phyloP scores from a whole-genome alignment of 1,140 invertebrate genomes.

The Calliphora vicina region DNA sequence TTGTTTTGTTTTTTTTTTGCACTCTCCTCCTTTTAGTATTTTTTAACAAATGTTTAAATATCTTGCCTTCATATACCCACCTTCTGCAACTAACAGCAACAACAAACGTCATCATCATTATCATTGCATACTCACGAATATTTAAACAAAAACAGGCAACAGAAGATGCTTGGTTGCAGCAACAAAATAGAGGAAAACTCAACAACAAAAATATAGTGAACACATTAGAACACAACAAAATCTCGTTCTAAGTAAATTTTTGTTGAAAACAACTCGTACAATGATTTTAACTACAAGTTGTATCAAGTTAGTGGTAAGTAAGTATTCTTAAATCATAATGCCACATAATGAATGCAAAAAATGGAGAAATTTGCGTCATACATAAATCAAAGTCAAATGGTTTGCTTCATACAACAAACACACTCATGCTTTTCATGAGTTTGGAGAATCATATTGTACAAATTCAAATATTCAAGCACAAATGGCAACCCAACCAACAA shows the following conservation, averaged over 20 bases:
- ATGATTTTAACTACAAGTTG: too few relatives aligned
- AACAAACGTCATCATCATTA: conserved; percentile 17
- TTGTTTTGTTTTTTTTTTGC: neutral
- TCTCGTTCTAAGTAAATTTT: neutral
- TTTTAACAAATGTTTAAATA: neutral
- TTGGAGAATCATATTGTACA: too few relatives aligned
- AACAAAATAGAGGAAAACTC: neutral
- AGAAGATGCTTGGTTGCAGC: neutral
- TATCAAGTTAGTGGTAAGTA: neutral
- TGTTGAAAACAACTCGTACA: too few relatives aligned
- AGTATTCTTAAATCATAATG: conserved; percentile 33
- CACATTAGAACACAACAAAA: neutral
- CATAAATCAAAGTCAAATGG: conserved; percentile 33
- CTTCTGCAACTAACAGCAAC: neutral
- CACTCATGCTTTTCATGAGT: neutral
- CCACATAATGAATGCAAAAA: conserved; percentile 34
- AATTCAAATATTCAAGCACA: too few relatives aligned
- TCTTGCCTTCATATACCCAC: conserved; percentile 18
- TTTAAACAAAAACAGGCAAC: neutral
- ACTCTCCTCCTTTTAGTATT: neutral
- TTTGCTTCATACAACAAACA: neutral
- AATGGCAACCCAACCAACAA: too few relatives aligned
- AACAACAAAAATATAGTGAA: neutral
- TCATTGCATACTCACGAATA: conserved; percentile 27
- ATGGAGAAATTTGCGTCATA: conserved; percentile 33